A percentile compares a stretch with the other conserved stretches of the same genome.
These are phyloP conservation scores for Stichopus horrens DNA, from an alignment of 53 echinoderm and acorn worm species.

Conservation along the genomic window DNA sequence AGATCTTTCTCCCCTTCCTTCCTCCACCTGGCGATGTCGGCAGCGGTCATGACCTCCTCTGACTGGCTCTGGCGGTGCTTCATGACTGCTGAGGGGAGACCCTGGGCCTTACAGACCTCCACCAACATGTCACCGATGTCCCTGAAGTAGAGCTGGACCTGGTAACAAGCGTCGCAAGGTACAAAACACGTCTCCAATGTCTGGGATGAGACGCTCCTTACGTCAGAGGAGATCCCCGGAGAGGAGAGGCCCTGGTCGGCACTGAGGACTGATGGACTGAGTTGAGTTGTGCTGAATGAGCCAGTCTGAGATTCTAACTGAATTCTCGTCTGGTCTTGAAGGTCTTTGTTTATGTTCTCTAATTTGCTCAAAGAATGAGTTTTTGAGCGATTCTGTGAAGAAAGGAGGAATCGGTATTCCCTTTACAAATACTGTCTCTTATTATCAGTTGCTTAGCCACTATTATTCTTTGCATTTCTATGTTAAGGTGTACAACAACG, in stretches of 20 bases:
- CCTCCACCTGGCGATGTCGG: constrained; percentile 74
- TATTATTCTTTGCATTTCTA: too few species aligned
- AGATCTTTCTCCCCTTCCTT: constrained; percentile 79
- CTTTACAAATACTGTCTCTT: too few species aligned
- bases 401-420: neutral
- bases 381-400: constrained; percentile 57
- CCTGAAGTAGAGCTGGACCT: constrained; percentile 78
- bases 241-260: neutral
- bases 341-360: constrained; percentile 62
- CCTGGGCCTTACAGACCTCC: constrained; percentile 77
- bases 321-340: constrained; percentile 43
- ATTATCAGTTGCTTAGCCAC: too few species aligned
- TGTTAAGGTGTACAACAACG: too few species aligned
- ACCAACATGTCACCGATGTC: constrained; percentile 68
- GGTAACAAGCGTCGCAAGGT: constrained; percentile 86
- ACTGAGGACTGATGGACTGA: neutral
- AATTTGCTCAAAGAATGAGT: constrained; percentile 64
- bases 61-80: constrained; percentile 58
- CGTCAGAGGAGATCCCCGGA: constrained; percentile 59
- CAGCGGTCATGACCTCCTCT: constrained; percentile 69
- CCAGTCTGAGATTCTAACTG: neutral
- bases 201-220: constrained; percentile 79
- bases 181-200: constrained; percentile 94
- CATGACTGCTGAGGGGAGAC: constrained; percentile 61
- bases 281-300: neutral